Evolutionary conservation across 2,113 vertebrate species (phyloP).

Genomic region (Cyphomyrus plagiostoma): DNA sequence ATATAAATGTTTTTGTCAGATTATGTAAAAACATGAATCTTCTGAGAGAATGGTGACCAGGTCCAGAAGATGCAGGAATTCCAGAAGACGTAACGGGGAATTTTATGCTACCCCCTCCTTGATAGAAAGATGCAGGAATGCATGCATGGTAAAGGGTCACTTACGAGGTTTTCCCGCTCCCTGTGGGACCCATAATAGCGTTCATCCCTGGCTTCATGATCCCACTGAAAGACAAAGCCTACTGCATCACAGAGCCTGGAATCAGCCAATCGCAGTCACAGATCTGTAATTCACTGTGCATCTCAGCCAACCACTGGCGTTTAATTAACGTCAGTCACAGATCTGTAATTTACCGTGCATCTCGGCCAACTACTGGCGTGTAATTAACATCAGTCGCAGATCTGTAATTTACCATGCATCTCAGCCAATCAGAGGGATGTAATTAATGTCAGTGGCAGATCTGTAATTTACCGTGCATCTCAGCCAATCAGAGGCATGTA

Average conservation of each 20-base stretch:
- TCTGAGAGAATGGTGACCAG: background rate
- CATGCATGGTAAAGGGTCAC: conserved; percentile 22
- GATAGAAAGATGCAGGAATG: background rate
- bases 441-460: background rate
- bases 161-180: conserved; percentile 75
- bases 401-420: background rate
- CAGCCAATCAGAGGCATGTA: background rate
- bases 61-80: background rate
- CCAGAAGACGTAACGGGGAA: background rate
- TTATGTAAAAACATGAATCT: background rate
- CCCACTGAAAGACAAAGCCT: conserved; percentile 49
- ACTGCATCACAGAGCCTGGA: background rate
- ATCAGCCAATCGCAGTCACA: background rate
- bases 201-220: conserved; percentile 71
- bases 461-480: background rate
- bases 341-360: background rate
- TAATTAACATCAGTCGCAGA: background rate
- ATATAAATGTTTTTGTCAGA: background rate
- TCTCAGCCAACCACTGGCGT: background rate
- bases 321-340: background rate
- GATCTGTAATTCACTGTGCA: background rate
- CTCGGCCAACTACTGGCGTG: background rate
- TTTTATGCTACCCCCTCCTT: background rate
- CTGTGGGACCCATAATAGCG: conserved; percentile 70
- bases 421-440: background rate